These are phyloP conservation scores for Phylloscopus whistleri DNA, from an alignment of 2,113 vertebrate genomes.

Conservation along the genomic window DNA sequence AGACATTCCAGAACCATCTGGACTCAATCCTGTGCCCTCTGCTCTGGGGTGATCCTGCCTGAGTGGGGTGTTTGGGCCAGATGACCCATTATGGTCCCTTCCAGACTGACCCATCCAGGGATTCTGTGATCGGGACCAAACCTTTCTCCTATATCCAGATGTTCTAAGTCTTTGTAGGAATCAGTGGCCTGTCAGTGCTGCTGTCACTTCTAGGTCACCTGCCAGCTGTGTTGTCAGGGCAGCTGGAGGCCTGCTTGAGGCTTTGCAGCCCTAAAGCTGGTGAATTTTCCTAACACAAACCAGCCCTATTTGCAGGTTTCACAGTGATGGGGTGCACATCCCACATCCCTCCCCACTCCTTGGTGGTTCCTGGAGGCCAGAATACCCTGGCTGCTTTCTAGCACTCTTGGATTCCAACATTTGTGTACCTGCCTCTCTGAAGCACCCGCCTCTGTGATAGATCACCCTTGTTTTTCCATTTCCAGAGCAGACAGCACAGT, in stretches of 20 bases:
- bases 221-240: background rate
- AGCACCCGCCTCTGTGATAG: background rate
- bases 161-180: rapidly evolving
- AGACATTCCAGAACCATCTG: background rate
- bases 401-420: background rate
- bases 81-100: background rate
- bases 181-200: background rate
- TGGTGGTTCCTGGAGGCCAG: background rate
- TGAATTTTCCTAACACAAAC: background rate
- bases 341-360: rapidly evolving
- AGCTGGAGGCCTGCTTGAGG: background rate
- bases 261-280: background rate
- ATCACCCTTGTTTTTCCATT: background rate
- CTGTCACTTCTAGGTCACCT: background rate
- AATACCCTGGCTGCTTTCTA: background rate
- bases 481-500: slow-evolving; percentile 10
- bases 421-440: background rate
- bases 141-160: background rate
- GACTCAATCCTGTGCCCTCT: rapidly evolving
- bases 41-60: background rate
- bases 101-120: background rate
- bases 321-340: background rate
- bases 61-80: background rate
- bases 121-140: background rate
- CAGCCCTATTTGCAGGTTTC: background rate